Base-by-base conservation (phyloP, 2,113 vertebrate species). In the Potamarius usumacintae region DNA sequence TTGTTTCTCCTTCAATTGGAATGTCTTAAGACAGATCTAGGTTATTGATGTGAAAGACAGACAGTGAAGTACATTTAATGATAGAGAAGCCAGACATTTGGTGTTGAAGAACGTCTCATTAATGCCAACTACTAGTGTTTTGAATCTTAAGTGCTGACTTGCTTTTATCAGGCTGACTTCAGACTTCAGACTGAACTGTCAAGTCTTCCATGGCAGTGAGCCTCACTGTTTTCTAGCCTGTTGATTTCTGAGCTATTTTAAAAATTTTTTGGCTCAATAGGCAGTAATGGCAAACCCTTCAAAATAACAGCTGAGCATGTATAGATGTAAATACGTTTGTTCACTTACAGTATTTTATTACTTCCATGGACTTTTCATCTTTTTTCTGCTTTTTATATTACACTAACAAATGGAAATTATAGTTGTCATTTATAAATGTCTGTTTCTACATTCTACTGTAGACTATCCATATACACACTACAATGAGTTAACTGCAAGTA, bases 11-110 rank as follows among this genome's bases (percentile, higher is more conserved):
- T 86, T 83, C 27, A 77, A 80, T 20, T 83, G 57, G 86, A 80
- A 86, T 77, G 69, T 34, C n/a, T 88, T 77, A 22, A 85, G 89
- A 84, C 86, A 88, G 87, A 86, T 86, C 86, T 88, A 50, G 84
- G 84, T 86, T 84, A 48, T 83, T 90, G 86, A 82, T 88, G 63
- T 60, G 82, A 85, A 85, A 57, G 25, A 85, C 60, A 78, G 86
- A 82, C 85, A 80, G 50, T 81, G 27, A 82, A 87, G 62, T n/a
- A 50, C 48, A 7, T 62, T 63, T 79, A 78, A 65, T 82, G 82
- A 83, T 77, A 82, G 78, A 87, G 52, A 50, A 87, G 65, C 18
- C 62, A 69, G 82, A 85, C 78, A 69, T 82, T 80, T 89, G 86
- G 79, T 87, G 83, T 82, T 48, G 76, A 89, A 53, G 78, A 85